Base-by-base conservation (phyloP, 2,797 vertebrate species). In the Columba guinea region DNA sequence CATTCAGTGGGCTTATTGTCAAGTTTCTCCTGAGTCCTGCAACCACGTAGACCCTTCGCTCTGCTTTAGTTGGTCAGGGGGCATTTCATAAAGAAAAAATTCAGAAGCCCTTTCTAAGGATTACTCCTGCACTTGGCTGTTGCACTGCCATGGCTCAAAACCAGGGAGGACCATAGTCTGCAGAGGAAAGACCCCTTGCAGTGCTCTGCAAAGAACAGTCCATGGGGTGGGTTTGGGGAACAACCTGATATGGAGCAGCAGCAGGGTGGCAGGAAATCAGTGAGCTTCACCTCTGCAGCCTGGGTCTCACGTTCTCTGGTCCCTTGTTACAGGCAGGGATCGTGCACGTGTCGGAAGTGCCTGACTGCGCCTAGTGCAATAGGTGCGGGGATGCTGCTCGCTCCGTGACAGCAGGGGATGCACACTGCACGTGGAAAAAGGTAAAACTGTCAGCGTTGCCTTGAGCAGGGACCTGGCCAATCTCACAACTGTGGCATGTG, bases 381-480 rank as follows among this genome's bases (percentile, higher is more conserved):
- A 71, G 68, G 80, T 20, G 46, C 0, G 1, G 79, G 4, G 37
- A 46, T 64, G 93, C 79, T 49, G 35, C 3, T 2, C 0, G 2
- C 30, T 7, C 87, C 46, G 79, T 78, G 89, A 94, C 95, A 2
- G 26, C 52, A 2, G 27, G 79, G 67, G 87, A 94, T 88, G 89
- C 71, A 7, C 77, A 26, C 35, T 41, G 73, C 81, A 14, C 13
- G 1, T 30, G 86, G 44, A 94, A 56, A 81, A 63, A 96, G 93
- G 94, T 97, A 96, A 95, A 93, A 24, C 37, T 79, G 35, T 39
- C 62, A 46, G 48, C n/a, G 2, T 34, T 60, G 74, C 70, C 58
- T 21, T 2, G 5, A 56, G 93, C 10, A 84, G 62, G 37, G 34
- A 48, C 62, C 16, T 62, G 34, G 51, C 44, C 41, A 64, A 8